These are phyloP conservation scores for Epinotia ramella DNA, from an alignment of 2,888 invertebrate species.

Conservation along the genomic window DNA sequence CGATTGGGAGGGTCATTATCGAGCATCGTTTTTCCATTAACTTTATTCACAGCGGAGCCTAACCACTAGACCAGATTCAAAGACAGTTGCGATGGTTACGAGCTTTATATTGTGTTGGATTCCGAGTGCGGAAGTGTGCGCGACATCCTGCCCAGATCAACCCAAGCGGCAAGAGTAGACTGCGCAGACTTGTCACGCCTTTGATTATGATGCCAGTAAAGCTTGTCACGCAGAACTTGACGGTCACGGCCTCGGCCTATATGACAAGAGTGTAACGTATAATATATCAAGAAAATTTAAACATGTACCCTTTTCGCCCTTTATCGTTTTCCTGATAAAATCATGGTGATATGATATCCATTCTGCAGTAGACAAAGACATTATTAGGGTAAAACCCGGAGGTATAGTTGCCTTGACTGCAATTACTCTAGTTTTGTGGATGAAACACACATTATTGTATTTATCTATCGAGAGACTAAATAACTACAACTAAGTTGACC, in stretches of 20 bases:
- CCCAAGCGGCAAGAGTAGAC: neutral
- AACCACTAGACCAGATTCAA: constrained; percentile 39
- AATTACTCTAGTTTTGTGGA: too few relatives aligned
- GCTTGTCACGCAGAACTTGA: neutral
- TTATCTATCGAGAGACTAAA: too few relatives aligned
- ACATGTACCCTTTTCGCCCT: too few relatives aligned
- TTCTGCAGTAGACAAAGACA: too few relatives aligned
- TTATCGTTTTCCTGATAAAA: too few relatives aligned
- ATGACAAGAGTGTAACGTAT: neutral
- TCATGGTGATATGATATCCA: too few relatives aligned
- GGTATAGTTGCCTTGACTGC: too few relatives aligned
- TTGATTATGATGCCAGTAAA: neutral
- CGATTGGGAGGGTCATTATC: constrained; percentile 31
- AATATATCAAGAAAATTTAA: too few relatives aligned
- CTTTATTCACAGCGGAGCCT: constrained; percentile 34
- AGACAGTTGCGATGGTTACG: constrained; percentile 35
- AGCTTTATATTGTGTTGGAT: constrained; percentile 42
- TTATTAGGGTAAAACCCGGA: too few relatives aligned
- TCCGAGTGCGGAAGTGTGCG: constrained; percentile 28
- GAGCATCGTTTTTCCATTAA: constrained; percentile 45
- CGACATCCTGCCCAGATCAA: constrained; percentile 40
- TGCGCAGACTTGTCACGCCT: constrained; percentile 5
- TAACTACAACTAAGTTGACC: too few relatives aligned
- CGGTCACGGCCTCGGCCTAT: neutral
- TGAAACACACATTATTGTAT: too few relatives aligned